phyloP scores from a whole-genome alignment of 2,113 vertebrate genomes.

The Coreoperca whiteheadi region DNA sequence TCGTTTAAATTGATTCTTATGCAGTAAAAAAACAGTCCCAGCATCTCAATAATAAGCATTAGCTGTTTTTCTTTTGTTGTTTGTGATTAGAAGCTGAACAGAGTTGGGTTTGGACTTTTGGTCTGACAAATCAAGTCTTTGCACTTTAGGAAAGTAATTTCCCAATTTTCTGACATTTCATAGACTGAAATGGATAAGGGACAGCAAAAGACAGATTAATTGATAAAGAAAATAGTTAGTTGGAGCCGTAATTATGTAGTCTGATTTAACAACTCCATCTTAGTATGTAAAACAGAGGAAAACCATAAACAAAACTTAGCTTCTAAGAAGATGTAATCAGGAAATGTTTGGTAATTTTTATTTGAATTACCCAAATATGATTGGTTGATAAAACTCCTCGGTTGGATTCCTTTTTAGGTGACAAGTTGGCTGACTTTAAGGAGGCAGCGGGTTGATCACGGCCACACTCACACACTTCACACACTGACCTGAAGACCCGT shows the following conservation, averaged over 20 bases:
- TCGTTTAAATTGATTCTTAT: background rate
- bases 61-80: background rate
- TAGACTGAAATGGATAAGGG: background rate
- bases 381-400: background rate
- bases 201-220: background rate
- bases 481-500: conserved; percentile 49
- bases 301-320: background rate
- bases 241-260: background rate
- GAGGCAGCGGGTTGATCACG: conserved; percentile 59
- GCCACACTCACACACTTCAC: conserved; percentile 54
- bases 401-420: conserved; percentile 53
- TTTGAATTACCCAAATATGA: background rate
- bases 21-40: background rate
- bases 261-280: background rate
- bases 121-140: background rate
- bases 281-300: background rate
- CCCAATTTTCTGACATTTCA: background rate
- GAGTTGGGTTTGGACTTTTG: background rate
- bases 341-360: background rate
- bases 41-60: background rate
- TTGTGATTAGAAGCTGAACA: background rate
- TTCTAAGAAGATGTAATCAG: background rate
- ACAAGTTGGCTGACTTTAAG: conserved; percentile 61
- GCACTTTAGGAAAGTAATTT: background rate
- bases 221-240: background rate